Conservation (phyloP, 2,797 vertebrate species). For the Helostoma temminkii region DNA sequence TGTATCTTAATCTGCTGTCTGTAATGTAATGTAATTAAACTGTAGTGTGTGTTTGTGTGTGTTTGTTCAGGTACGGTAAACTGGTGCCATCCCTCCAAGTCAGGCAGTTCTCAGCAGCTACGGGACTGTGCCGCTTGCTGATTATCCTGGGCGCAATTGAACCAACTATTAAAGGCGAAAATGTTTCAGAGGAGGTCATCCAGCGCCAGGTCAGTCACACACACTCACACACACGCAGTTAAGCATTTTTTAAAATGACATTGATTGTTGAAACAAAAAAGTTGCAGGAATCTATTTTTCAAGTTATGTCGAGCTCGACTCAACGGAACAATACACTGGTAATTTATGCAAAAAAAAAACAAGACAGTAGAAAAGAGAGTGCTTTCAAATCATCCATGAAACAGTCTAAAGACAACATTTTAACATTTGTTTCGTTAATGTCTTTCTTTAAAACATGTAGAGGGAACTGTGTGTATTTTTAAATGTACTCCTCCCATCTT, state of each 20-base stretch:
- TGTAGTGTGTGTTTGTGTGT: conserved; percentile 17
- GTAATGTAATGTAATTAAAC: no score
- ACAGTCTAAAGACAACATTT: background rate
- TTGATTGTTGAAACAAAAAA: conserved; percentile 7
- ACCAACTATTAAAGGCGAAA: conserved; percentile 74
- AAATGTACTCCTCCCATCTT: conserved; percentile 25
- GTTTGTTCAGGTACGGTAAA: conserved; percentile 80
- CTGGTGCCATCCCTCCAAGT: conserved; percentile 84
- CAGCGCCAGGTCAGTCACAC: conserved; percentile 83
- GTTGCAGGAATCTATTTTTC: background rate
- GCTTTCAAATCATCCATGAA: background rate
- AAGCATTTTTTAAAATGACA: background rate
- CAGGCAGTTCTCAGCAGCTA: conserved; percentile 86
- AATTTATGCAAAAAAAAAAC: background rate
- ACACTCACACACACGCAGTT: background rate
- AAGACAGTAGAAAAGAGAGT: background rate
- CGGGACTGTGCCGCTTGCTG: conserved; percentile 84
- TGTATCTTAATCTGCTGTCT: no score
- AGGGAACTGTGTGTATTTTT: background rate
- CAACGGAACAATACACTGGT: background rate
- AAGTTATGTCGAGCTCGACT: background rate
- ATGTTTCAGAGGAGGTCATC: conserved; percentile 81
- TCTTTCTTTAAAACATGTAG: no score
- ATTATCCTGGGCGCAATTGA: conserved; percentile 86
- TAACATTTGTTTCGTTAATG: no score